Conservation (phyloP, 1,140 invertebrate species). For the Semibalanus balanoides region DNA sequence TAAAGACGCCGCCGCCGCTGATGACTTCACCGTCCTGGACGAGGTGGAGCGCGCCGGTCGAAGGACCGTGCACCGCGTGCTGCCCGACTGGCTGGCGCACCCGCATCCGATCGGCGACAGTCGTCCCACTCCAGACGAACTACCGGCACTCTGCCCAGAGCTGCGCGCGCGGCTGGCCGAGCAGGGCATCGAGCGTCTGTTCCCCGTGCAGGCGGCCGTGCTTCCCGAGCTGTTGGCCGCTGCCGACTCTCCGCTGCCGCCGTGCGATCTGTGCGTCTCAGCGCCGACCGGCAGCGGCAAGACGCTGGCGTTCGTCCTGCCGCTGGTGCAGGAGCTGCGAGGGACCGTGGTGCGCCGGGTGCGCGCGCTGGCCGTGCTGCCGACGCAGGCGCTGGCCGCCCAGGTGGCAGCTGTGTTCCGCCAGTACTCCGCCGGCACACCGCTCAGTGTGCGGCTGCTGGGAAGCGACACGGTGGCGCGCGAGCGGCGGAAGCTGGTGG, state of each 20-base stretch:
- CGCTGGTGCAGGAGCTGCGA: conserved; percentile 57
- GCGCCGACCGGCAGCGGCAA: conserved; percentile 97
- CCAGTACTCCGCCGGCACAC: conserved; percentile 51
- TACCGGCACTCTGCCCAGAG: conserved; percentile 45
- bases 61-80: conserved; percentile 45
- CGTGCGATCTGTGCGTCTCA: conserved; percentile 86
- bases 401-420: conserved; percentile 77
- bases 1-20: neutral
- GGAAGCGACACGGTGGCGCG: conserved; percentile 51
- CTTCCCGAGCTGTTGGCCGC: conserved; percentile 62
- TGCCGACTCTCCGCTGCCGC: conserved; percentile 29
- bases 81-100: conserved; percentile 73
- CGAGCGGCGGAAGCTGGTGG: conserved; percentile 41
- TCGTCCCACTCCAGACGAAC: conserved; percentile 41
- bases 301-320: conserved; percentile 84
- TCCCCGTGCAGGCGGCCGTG: conserved; percentile 69
- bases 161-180: conserved; percentile 45
- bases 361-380: conserved; percentile 72
- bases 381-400: conserved; percentile 75
- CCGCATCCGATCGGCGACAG: conserved; percentile 56
- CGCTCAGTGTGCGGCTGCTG: conserved; percentile 54
- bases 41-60: neutral
- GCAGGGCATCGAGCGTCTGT: conserved; percentile 63
- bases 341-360: conserved; percentile 40
- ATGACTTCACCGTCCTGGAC: neutral